Conservation (phyloP, 23 tunicate genomes). For the Styela plicata region DNA sequence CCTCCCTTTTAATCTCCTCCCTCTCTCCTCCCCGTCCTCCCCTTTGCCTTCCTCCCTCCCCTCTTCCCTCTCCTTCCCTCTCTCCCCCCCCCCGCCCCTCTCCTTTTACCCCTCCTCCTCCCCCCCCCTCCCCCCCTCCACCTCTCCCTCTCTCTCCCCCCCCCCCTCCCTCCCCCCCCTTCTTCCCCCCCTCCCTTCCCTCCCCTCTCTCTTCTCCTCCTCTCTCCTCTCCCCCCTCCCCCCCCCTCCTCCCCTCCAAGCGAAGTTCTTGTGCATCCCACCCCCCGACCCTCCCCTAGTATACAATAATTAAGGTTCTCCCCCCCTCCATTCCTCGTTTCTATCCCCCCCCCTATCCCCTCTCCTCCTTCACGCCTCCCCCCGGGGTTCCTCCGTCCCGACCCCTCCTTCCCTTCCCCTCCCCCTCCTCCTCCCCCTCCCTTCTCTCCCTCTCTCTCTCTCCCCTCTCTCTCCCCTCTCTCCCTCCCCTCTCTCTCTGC, state of each 20-base stretch:
- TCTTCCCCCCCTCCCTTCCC: background rate
- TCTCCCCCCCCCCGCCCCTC: slow-evolving; percentile 8
- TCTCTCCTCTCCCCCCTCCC: background rate
- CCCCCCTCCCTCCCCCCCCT: background rate
- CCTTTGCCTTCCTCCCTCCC: background rate
- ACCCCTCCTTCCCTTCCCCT: too few species aligned
- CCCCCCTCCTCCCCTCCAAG: background rate
- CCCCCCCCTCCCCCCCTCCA: background rate
- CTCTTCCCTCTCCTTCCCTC: background rate
- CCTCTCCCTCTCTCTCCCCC: background rate
- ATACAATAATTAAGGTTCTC: too few species aligned
- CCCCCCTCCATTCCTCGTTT: too few species aligned
- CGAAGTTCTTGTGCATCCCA: background rate
- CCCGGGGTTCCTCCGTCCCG: too few species aligned
- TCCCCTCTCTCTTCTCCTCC: too few species aligned
- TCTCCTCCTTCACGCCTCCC: too few species aligned
- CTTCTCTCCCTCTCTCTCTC: too few species aligned
- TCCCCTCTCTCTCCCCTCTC: too few species aligned
- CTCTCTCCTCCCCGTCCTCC: background rate
- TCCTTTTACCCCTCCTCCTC: background rate
- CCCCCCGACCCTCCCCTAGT: too few species aligned
- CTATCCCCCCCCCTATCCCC: too few species aligned
- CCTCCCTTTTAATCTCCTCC: background rate
- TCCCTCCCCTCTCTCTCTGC: too few species aligned
- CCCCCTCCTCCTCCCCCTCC: too few species aligned